Evolutionary conservation across 2,888 invertebrate species (phyloP), one percentile per base, ranked within the genome.

Genomic region (Platycnemis pennipes): DNA sequence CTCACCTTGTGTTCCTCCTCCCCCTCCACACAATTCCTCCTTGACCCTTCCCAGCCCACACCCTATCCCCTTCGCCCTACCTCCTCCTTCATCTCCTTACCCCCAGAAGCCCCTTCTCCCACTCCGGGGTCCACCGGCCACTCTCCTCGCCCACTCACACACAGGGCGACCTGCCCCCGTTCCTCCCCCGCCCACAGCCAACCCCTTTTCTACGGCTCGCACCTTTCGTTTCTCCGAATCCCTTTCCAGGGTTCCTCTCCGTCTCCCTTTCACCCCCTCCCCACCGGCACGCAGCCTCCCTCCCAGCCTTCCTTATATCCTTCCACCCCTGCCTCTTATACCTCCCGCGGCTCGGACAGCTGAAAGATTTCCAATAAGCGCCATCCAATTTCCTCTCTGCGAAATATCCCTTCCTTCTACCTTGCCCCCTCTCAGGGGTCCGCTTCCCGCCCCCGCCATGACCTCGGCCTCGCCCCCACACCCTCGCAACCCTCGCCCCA

Each of bases 351-450:
- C 91, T 91, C 56, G 94, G 94, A 94, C 94, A 94, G 94, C 87
- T 88, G 87, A 94, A 94, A 94, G 94, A 94, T 94, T 94, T 94
- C 94, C 94, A 91, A 91, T 91, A 91, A 91, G 91, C 91, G 44
- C 91, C 91, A 91, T 63, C 91, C 91, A 91, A 91, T 91, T 91
- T 91, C 91, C 94, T 94, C 86, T 45, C 94, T 91, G 91, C 91
- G 91, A 91, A 91, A 91, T 91, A 91, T 91, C 91, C 89, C 89
- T 42, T 91, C 91, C 91, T 49, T 86, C 44, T 86, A 42, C 26
- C 26, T 7, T n/a, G 22, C n/a, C 22, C 63, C 42, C 86, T 86
- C 45, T 44, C 88, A 5, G 16, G 87, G 16, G 42, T 49, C 88
- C 42, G 4, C 37, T 37, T 37, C 56, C 19, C 13, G 3, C 56